phyloP scores from a whole-genome alignment of 1,140 invertebrate species.

The Linepithema humile region DNA sequence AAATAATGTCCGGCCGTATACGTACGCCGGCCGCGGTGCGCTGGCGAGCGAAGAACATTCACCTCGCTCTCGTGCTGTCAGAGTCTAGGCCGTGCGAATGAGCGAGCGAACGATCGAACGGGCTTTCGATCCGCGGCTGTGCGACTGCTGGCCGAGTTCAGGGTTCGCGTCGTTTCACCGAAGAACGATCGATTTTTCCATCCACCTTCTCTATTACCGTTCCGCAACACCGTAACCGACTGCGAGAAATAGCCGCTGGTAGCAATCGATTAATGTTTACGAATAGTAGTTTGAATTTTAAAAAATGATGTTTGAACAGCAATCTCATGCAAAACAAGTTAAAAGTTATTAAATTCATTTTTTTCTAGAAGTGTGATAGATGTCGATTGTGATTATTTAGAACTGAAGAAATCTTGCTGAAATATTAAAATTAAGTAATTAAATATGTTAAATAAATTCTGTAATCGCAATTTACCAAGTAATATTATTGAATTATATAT shows the following conservation, averaged over 20 bases:
- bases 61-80: conserved; percentile 55
- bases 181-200: conserved; percentile 61
- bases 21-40: conserved; percentile 33
- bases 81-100: conserved; percentile 52
- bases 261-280: conserved; percentile 11
- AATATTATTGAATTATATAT: too few relatives aligned
- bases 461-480: neutral
- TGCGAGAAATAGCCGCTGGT: neutral
- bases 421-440: neutral
- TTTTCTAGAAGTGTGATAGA: neutral
- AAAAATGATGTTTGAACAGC: neutral
- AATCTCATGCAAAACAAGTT: neutral
- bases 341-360: neutral
- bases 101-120: conserved; percentile 51
- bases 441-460: neutral
- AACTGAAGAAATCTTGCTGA: neutral
- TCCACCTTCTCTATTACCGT: conserved; percentile 48
- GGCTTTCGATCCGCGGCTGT: conserved; percentile 58
- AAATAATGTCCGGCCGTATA: conserved; percentile 71
- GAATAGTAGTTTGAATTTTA: neutral
- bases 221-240: conserved; percentile 50
- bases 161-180: conserved; percentile 31
- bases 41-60: conserved; percentile 69
- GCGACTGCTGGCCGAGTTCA: conserved; percentile 70
- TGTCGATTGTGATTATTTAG: neutral